Base-by-base conservation (phyloP, 1,140 invertebrate genomes). In the Cherax quadricarinatus region DNA sequence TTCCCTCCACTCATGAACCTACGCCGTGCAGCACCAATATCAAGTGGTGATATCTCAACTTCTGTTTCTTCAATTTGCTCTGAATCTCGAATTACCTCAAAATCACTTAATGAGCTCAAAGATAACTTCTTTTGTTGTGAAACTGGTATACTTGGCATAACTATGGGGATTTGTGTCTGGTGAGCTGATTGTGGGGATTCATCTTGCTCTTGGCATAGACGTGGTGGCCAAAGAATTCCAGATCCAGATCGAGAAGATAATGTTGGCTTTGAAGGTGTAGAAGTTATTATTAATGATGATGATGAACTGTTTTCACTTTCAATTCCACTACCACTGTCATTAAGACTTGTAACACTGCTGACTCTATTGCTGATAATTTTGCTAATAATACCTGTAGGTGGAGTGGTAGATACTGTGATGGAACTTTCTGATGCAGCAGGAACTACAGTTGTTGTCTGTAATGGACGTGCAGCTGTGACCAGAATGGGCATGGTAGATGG, bases 1-100 rank as follows among this genome's bases (percentile, higher is more conserved):
- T 49, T 60, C 18, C 87, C 60, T 73, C 84, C 84, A 86, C 84
- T 91, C 90, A 91, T 91, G 49, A 91, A 91, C 21, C 90, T 53
- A 16, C 90, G 82, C 21, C 90, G 49, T 51, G 90, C 90, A 51
- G 90, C 90, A 21, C 83, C 78, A 18, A 91, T 91, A 57, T 91
- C 90, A 62, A 91, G 84, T 9, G 90, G 84, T 30, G 83, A 91
- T 48, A 87, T 53, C 49, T 86, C 90, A 30, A 91, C 84, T 75
- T 86, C 78, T 10, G 78, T 73, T 18, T 80, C 84, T 48, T 91
- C 89, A 14, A 53, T 66, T 62, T 82, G 53, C 30, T 62, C 79
- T n/a, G n/a, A n/a, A 24, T 78, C 53, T 80, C 53, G 73, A 48
- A 12, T 78, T 30, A 24, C 86, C 18, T 88, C 86, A 79, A 12